Base-by-base conservation (phyloP, 2,113 vertebrate species). In the Malurus cyaneus region DNA sequence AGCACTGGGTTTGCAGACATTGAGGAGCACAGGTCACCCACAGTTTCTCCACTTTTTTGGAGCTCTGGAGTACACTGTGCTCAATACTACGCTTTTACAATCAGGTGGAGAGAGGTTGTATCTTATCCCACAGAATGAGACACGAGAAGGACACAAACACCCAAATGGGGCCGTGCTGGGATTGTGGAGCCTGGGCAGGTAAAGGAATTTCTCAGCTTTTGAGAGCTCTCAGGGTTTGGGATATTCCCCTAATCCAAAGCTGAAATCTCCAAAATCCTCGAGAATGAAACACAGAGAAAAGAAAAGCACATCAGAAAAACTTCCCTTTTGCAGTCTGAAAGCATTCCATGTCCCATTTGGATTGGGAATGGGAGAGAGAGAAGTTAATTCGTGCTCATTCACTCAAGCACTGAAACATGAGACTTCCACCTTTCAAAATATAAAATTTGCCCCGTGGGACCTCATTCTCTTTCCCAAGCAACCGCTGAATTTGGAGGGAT, bases 71-170 rank as follows among this genome's bases (percentile, higher is more conserved):
- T 39, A 39, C 39, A 39, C 39, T 39, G 39, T 39, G 39, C 39
- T 39, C 39, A 39, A 39, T 39, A 39, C 39, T 39, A 39, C 18
- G 44, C 65, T 92, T 67, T 36, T 87, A 66, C 25, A 64, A 79
- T 73, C 54, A 66, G 49, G 56, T 80, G 67, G 49, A 64, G 14
- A 24, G 34, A n/a, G 76, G 60, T 62, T 11, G 0, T 39, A 4
- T 42, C 54, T 59, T 77, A 77, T 29, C 39, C 29, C 31, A 19
- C 29, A 44, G 72, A 67, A 39, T 13, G 32, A 88, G 36, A 74
- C 88, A 57, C 69, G 53, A 84, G 90, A 90, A 67, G 80, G 90
- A 94, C 69, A 94, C 82, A 96, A 67, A 90, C 73, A 39, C 12
- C 29, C 50, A 24, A 17, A 18, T 34, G 79, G 82, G 46, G 60